Conservation (phyloP, 2,888 invertebrate species). For the Oscheius myriophilus region DNA sequence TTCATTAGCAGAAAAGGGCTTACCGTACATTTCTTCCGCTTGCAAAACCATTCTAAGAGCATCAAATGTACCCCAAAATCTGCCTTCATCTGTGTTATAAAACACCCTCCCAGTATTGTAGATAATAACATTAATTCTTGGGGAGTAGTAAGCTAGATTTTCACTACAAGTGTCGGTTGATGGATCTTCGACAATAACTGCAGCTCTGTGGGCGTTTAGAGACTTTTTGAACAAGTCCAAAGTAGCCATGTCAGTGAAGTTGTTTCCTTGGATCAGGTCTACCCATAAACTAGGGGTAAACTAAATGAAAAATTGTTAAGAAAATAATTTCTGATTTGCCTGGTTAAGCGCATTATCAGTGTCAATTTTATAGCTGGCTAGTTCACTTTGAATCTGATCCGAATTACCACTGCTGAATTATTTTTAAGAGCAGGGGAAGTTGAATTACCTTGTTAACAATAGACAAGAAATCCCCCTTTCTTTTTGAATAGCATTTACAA, state of each 20-base stretch:
- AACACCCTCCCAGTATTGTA: conserved; percentile 24
- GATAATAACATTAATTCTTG: conserved; percentile 7
- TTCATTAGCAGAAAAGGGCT: not conserved
- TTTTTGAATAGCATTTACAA: conserved; percentile 8
- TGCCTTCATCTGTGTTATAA: conserved; percentile 11
- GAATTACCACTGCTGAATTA: not conserved
- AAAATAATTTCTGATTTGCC: not conserved
- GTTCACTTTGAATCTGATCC: not conserved
- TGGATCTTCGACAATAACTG: not conserved
- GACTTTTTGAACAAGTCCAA: not conserved
- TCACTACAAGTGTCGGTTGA: conserved; percentile 3
- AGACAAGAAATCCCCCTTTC: conserved; percentile 19
- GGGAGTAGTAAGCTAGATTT: not conserved
- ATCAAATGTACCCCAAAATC: conserved; percentile 21
- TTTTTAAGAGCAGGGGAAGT: too few species aligned
- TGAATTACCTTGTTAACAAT: conserved; percentile 9
- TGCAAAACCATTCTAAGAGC: conserved; percentile 21
- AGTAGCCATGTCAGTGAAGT: conserved; percentile 10
- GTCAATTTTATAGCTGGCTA: not conserved
- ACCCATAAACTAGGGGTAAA: not conserved
- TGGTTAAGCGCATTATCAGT: not conserved
- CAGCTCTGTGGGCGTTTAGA: not conserved
- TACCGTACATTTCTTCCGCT: conserved; percentile 23
- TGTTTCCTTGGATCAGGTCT: not conserved
- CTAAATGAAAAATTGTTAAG: not conserved